Evolutionary conservation across 2,888 invertebrate species (phyloP), one percentile per base, ranked within the genome.

Genomic region (Furcula furcula): DNA sequence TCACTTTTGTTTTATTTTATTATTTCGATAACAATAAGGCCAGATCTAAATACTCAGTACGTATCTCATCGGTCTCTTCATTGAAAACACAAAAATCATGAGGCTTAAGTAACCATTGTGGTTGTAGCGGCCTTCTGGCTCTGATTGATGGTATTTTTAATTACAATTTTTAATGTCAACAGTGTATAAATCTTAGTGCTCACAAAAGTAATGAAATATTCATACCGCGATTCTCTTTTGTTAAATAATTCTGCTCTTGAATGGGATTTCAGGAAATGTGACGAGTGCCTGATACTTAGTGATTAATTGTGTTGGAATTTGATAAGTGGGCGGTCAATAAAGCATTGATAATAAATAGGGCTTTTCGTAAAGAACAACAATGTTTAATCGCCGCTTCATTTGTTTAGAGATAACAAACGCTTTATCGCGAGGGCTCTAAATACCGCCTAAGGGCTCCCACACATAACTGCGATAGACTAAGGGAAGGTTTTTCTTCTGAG

Each of bases 61-160:
- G 23, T 49, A 46, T 21, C 10, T 6, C 21, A 21, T n/a, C 21
- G 10, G 9, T 5, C 21, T 21, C 21, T 21, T 9, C 10, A 10
- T 21, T 10, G 3, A 10, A 21, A 10, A 4, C 55, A 50, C 48
- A 65, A 59, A 64, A 66, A 67, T 55, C 51, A 59, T 47, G 40
- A 48, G 55, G 63, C 73, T 75, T 66, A 64, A 7, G 41, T 43
- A 41, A 36, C 68, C 66, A 76, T 77, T 78, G 68, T 75, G 62
- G 44, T 25, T 36, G 43, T 46, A 34, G 33, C 32, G 46, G 34
- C 31, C 39, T 51, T 55, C 64, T 44, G 45, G 34, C 48, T 50
- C 46, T 81, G 82, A 82, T 80, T 80, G 79, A 81, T 79, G 76
- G 46, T 46, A 54, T 58, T 79, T 78, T 81, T 77, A 81, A 81